Conservation (phyloP, 2,113 vertebrate genomes). For the Corythoichthys intestinalis region DNA sequence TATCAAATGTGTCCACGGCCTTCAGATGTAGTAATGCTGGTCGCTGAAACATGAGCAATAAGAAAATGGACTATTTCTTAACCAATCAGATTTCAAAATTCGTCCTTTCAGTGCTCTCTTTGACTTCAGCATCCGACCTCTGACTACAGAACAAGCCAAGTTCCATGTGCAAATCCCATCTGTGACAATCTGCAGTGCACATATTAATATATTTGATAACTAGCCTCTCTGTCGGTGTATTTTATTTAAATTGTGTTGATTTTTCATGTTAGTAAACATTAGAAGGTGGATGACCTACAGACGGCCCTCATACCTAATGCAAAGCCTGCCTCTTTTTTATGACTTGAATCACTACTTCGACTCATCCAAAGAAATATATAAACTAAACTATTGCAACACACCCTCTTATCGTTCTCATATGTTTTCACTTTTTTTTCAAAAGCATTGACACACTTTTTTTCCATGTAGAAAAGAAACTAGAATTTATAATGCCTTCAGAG, state of each 20-base stretch:
- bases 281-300: background rate
- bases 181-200: background rate
- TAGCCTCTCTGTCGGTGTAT: background rate
- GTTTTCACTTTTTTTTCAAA: no score
- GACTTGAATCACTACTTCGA: background rate
- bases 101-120: background rate
- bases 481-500: constrained; percentile 28
- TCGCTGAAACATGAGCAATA: background rate
- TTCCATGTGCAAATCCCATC: background rate
- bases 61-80: background rate
- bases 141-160: background rate
- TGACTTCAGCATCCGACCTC: background rate
- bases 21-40: background rate
- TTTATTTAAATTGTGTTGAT: background rate
- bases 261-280: background rate
- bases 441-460: background rate
- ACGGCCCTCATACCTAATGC: background rate
- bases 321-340: background rate
- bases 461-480: constrained; percentile 28
- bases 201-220: background rate
- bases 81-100: background rate
- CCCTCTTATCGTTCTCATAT: background rate
- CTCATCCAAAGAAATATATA: background rate
- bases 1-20: background rate
- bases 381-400: background rate